Base-by-base conservation (phyloP, 1,140 invertebrate species). In the Caenorhabditis latens region DNA sequence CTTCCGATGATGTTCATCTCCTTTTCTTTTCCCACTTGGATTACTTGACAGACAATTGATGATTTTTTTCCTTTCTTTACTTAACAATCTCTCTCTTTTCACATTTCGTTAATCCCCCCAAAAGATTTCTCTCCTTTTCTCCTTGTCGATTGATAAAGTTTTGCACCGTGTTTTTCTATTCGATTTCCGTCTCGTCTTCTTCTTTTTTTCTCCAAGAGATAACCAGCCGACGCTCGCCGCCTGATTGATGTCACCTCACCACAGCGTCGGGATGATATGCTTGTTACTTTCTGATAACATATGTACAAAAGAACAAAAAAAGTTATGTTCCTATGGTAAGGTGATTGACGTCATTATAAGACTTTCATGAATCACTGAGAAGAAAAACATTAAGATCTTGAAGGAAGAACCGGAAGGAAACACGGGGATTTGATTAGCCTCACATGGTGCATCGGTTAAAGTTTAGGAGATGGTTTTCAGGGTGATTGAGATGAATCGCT, bases 81-180 rank as follows among this genome's bases (percentile, higher is more conserved):
- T 40, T 21, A 3, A 11, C 16, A 53, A 53, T 50, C 32, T 63
- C 24, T 7, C 24, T 63, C 61, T 32, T 14, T 63, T 24, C 9
- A 32, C 24, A 63, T 32, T 58, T 9, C 4, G n/a, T 32, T 40
- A 24, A 21, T 63, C 61, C 42, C 40, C n/a, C 11, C 24, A 65
- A 65, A 71, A 11, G 40, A 40, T 65, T 65, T 46, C 16, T 46
- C 13, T 71, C 71, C 46, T 24, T 19, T 11, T 53, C 50, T 53
- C 50, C 50, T 79, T 79, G 43, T 79, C 71, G 43, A 79, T 50
- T 79, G 71, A 79, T 79, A 79, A 79, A 79, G 71, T 79, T 79
- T 79, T 50, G 71, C 71, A 79, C 71, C 71, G 71, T 79, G 71
- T 79, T 79, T 79, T 79, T 79, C 57, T 79, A 46, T 53, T 63